Conservation (phyloP, 2,113 vertebrate genomes). For the Plestiodon gilberti region DNA sequence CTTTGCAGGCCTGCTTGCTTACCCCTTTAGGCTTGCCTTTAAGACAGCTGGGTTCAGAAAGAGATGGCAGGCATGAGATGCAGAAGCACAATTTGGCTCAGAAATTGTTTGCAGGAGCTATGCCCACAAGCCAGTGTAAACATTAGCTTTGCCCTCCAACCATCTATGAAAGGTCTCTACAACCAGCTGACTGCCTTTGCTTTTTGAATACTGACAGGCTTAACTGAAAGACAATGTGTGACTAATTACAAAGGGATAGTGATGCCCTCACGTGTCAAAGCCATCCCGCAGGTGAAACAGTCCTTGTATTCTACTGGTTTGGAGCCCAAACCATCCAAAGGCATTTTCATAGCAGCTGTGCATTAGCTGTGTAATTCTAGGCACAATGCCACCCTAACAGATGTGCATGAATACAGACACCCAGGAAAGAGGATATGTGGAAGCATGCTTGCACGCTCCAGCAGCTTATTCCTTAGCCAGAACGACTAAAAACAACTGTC, state of each 20-base stretch:
- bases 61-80: background rate
- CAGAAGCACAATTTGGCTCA: background rate
- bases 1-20: background rate
- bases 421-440: background rate
- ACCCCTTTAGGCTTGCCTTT: background rate
- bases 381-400: background rate
- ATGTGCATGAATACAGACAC: background rate
- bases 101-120: background rate
- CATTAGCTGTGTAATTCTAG: accelerated
- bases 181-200: background rate
- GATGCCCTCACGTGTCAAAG: background rate
- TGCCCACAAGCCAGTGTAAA: background rate
- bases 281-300: background rate
- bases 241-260: background rate
- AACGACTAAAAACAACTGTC: background rate
- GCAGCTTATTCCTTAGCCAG: background rate
- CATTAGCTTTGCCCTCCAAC: background rate
- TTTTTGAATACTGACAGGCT: accelerated
- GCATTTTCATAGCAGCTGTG: background rate
- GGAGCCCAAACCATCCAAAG: background rate
- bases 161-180: background rate
- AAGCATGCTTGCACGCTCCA: background rate
- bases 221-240: accelerated
- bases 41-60: background rate
- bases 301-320: background rate